Percentiles rank a stretch among this genome's conserved stretches.
Conservation (phyloP, 2,113 vertebrate species). For the Alectura lathami region DNA sequence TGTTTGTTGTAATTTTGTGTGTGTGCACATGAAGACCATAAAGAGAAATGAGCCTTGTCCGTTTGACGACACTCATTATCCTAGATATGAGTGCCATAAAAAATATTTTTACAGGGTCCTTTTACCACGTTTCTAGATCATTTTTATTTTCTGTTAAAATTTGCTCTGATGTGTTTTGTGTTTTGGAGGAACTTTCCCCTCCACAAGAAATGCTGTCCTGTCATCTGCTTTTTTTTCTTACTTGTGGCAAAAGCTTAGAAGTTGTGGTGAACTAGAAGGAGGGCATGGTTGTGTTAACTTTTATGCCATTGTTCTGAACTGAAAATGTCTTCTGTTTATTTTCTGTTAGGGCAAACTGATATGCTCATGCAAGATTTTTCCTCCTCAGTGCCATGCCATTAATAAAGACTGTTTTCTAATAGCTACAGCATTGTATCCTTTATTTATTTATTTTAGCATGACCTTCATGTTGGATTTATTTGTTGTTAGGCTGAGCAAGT, state of each 20-base stretch:
- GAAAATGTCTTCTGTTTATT: neutral
- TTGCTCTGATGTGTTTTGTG: neutral
- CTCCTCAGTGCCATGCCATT: neutral
- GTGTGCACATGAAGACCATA: neutral
- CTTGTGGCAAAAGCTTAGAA: neutral
- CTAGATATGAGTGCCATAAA: too few relatives aligned
- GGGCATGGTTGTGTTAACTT: neutral
- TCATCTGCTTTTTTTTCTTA: neutral
- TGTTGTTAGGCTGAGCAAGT: neutral
- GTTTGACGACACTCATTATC: slow-evolving; percentile 10
- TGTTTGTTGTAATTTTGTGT: slow-evolving; percentile 3
- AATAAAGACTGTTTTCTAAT: slow-evolving; percentile 25
- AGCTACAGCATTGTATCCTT: neutral
- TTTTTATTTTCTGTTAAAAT: neutral
- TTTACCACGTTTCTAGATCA: neutral
- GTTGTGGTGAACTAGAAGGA: neutral
- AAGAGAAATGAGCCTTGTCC: neutral
- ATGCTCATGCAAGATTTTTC: neutral
- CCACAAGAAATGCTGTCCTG: neutral
- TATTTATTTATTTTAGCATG: neutral
- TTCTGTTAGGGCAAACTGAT: neutral
- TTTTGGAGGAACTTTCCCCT: slow-evolving; percentile 10
- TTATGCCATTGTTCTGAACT: neutral
- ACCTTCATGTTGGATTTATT: neutral
- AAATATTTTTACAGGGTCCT: neutral